Base-by-base conservation (phyloP, 2,797 vertebrate species). In the Iguana delicatissima region DNA sequence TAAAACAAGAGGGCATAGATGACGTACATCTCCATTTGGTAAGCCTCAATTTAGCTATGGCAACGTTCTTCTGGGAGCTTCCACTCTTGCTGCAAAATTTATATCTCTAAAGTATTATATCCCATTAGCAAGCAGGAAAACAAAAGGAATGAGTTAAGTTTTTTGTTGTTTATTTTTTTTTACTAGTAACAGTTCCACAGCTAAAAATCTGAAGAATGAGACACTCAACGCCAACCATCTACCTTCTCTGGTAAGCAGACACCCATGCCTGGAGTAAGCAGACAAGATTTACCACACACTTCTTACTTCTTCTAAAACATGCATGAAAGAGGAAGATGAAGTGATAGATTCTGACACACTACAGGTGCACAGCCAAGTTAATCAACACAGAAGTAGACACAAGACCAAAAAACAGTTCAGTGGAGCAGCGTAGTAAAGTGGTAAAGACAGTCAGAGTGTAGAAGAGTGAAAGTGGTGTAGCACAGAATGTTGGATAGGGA, bases 1-100 rank as follows among this genome's bases (percentile, higher is more conserved):
- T 90, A 80, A 80, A 93, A 89, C 91, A 94, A 91, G 86, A 59
- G 77, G 91, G 90, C 73, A 57, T 91, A 87, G 89, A 64, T 69
- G 46, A 96, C 93, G 85, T 59, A 92, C 93, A 95, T 91, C 91
- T 81, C 91, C 76, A 90, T 95, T 94, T 90, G 69, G 91, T n/a
- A 86, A 80, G 91, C 88, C 91, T 88, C 92, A 93, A 73, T 90
- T 86, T 88, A 93, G 89, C 84, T 90, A 91, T 79, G 93, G 84
- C 88, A 95, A 91, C 90, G 92, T 93, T 87, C 18, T 76, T 95
- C 82, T 91, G 93, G 91, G 91, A 92, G 92, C 64, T 0, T 7
- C 91, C 91, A 92, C 89, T 84, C 4, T 32, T 93, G 57, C 76
- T 93, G 89, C 92, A 90, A 92, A 89, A 93, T 62, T 94, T 93